Evolutionary conservation across 2,888 invertebrate genomes (phyloP).

Genomic region (Melanargia galathea): DNA sequence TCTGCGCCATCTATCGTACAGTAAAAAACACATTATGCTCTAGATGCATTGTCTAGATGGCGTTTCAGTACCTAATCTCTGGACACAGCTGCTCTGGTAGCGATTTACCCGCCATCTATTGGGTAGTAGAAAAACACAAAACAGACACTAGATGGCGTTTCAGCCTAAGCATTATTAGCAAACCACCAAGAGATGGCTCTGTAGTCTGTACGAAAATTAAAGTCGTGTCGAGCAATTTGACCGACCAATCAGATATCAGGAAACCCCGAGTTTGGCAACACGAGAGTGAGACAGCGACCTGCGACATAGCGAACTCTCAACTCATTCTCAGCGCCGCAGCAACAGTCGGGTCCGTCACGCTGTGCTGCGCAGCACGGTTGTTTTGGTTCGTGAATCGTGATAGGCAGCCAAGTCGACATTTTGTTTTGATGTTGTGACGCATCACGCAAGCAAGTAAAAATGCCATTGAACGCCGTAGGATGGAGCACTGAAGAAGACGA

Average conservation of each 20-base stretch:
- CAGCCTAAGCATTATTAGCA: not conserved
- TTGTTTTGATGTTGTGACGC: slow-evolving; percentile 63
- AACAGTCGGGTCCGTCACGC: slow-evolving; percentile 58
- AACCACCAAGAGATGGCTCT: not conserved
- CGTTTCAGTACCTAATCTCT: not conserved
- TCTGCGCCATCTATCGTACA: not conserved
- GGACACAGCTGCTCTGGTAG: not conserved
- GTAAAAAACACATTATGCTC: not conserved
- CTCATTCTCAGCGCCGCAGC: too few species aligned
- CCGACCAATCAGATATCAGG: slow-evolving; percentile 54
- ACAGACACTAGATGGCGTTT: not conserved
- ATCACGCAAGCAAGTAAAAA: slow-evolving; percentile 49
- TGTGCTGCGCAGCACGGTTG: slow-evolving; percentile 71
- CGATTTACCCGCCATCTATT: not conserved
- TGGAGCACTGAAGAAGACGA: slow-evolving; percentile 72
- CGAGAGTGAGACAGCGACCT: slow-evolving; percentile 26
- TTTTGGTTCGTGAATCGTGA: slow-evolving; percentile 70
- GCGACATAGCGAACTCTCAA: not conserved
- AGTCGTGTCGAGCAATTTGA: not conserved
- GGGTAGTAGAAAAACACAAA: not conserved
- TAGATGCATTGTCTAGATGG: not conserved
- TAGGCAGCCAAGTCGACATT: slow-evolving; percentile 73
- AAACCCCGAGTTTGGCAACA: slow-evolving; percentile 26
- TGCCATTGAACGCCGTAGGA: slow-evolving; percentile 72
- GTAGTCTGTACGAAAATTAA: not conserved